Conservation (phyloP, 2,113 vertebrate species). For the Xerus inauris region DNA sequence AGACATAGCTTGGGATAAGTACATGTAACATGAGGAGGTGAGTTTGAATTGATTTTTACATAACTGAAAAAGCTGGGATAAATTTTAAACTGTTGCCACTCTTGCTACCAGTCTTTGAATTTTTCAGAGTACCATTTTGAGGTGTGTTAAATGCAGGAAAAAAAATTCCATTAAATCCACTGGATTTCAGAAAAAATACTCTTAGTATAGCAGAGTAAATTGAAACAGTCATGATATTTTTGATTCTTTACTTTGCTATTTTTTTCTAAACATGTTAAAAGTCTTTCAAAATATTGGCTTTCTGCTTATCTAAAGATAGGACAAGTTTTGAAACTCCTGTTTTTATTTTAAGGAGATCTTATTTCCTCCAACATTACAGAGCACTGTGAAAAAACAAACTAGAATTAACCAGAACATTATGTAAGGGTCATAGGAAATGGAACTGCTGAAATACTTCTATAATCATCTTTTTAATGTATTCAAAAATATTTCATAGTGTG, state of each 20-base stretch:
- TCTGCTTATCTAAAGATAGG: conserved; percentile 33
- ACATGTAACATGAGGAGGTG: not conserved
- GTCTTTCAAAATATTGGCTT: conserved; percentile 49
- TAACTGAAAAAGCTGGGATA: not conserved
- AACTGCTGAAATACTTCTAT: not conserved
- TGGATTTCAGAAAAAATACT: not conserved
- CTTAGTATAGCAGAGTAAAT: not conserved
- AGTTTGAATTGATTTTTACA: not conserved
- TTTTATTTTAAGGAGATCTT: conserved; percentile 16
- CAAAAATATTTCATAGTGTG: conserved; percentile 54
- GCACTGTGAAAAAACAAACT: not conserved
- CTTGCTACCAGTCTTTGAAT: not conserved
- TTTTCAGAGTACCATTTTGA: not conserved
- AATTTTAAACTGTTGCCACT: not conserved
- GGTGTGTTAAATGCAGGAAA: not conserved
- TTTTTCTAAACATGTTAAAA: conserved; percentile 15
- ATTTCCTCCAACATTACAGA: not conserved
- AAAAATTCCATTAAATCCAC: not conserved
- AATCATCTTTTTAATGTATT: conserved; percentile 61
- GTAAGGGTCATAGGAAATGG: conserved; percentile 31
- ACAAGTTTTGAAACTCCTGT: conserved; percentile 10
- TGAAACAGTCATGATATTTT: not conserved
- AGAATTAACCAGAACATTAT: conserved; percentile 32
- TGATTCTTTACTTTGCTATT: not conserved
- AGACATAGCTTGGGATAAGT: not conserved